Conservation (phyloP, 30 jellyfish, hydroid and myxozoan genomes). For the Aurelia sp. region DNA sequence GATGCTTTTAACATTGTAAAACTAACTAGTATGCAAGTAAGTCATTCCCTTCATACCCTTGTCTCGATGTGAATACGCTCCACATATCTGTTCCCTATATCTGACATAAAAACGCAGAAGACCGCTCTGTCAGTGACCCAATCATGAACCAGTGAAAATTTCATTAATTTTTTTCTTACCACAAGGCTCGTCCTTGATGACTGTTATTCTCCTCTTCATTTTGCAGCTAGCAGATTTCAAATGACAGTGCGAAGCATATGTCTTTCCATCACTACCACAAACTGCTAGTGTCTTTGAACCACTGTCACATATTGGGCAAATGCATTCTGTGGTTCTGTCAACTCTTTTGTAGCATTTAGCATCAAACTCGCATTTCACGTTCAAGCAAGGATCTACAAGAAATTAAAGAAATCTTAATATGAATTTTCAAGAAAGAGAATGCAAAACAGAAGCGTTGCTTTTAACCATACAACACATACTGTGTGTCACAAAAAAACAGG, state of each 20-base stretch:
- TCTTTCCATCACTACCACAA: constrained; percentile 83
- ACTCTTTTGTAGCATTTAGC: constrained; percentile 15
- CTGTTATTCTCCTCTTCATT: constrained; percentile 14
- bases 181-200: constrained; percentile 53
- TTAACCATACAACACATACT: too few species aligned
- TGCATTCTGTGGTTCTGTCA: constrained; percentile 56
- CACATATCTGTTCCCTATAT: neutral
- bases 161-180: constrained; percentile 75
- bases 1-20: too few species aligned
- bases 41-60: too few species aligned
- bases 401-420: neutral
- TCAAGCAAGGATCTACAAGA: constrained; percentile 54
- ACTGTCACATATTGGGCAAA: constrained; percentile 49
- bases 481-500: too few species aligned
- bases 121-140: too few species aligned
- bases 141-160: too few species aligned
- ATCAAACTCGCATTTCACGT: constrained; percentile 35
- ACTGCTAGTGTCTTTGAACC: constrained; percentile 25
- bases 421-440: too few species aligned
- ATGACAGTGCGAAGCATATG: constrained; percentile 78
- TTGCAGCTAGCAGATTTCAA: constrained; percentile 46
- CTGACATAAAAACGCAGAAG: neutral
- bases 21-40: too few species aligned
- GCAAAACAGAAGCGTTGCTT: too few species aligned
- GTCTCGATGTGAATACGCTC: too few species aligned